Percentiles rank a stretch among this genome's conserved stretches.
These are phyloP conservation scores for Autographa pulchrina DNA, from an alignment of 2,888 invertebrate species.

Conservation along the genomic window DNA sequence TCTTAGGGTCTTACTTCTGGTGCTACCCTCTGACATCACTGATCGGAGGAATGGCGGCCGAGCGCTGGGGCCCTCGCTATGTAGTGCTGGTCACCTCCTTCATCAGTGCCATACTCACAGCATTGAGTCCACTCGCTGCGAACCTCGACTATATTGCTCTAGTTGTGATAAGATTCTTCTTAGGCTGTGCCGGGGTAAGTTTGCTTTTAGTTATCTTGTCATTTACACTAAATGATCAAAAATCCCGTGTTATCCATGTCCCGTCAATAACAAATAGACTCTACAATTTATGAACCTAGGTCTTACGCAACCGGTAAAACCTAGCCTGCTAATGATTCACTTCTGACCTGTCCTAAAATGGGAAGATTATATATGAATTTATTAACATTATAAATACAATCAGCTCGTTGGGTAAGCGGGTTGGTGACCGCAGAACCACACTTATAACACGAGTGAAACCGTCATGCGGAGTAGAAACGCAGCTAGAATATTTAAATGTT, in stretches of 20 bases:
- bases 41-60: conserved; percentile 91
- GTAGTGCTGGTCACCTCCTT: conserved; percentile 88
- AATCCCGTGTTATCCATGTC: too few species aligned
- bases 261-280: not conserved
- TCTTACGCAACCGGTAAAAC: not conserved
- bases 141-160: conserved; percentile 88
- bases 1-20: conserved; percentile 92
- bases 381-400: conserved; percentile 9
- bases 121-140: conserved; percentile 90
- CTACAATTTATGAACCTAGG: not conserved
- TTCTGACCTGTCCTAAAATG: not conserved
- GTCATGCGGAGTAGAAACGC: conserved; percentile 33
- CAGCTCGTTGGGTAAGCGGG: conserved; percentile 8
- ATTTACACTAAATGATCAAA: too few species aligned
- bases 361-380: not conserved
- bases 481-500: conserved; percentile 17
- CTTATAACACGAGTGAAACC: conserved; percentile 39
- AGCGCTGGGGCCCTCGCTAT: conserved; percentile 90
- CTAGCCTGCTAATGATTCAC: not conserved
- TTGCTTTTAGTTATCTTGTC: not conserved
- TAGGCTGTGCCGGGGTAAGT: conserved; percentile 91
- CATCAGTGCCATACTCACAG: conserved; percentile 88
- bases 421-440: conserved; percentile 39
- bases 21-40: conserved; percentile 91
- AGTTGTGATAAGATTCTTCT: conserved; percentile 88